phyloP scores from a whole-genome alignment of 2,888 invertebrate species.

The Drosophila cyrtoloma region DNA sequence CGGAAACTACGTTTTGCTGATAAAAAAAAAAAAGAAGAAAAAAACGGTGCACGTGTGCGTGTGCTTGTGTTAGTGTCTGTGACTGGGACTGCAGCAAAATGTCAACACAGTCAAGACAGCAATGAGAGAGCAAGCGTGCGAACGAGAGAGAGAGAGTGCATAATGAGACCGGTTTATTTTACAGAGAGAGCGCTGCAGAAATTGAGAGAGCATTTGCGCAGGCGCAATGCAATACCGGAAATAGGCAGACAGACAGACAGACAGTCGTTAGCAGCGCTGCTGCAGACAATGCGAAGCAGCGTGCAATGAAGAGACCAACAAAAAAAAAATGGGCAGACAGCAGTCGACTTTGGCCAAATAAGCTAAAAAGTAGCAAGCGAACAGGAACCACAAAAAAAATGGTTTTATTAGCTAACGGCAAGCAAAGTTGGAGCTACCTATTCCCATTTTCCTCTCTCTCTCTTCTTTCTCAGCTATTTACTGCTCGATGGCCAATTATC shows the following conservation, averaged over 20 bases:
- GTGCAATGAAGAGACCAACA: constrained; percentile 45
- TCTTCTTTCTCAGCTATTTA: not conserved
- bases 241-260: constrained; percentile 27
- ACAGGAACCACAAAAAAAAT: constrained; percentile 35
- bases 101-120: constrained; percentile 58
- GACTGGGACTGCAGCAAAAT: constrained; percentile 54
- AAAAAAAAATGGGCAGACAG: constrained; percentile 16
- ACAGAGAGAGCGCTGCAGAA: constrained; percentile 7
- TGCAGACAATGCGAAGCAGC: constrained; percentile 48
- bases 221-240: constrained; percentile 71
- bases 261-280: not conserved
- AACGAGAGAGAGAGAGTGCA: constrained; percentile 29
- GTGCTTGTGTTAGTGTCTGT: constrained; percentile 10
- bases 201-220: constrained; percentile 51
- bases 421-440: constrained; percentile 18
- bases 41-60: constrained; percentile 26
- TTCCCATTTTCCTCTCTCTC: not conserved
- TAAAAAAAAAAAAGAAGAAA: constrained; percentile 21
- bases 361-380: constrained; percentile 44
- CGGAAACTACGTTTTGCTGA: constrained; percentile 52
- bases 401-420: constrained; percentile 42
- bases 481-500: constrained; percentile 71
- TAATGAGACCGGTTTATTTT: constrained; percentile 54
- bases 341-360: constrained; percentile 33
- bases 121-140: constrained; percentile 29